Evolutionary conservation across 2,797 vertebrate genomes (phyloP), one percentile per base, ranked within the genome.

Genomic region (Pyrocephalus nanus): DNA sequence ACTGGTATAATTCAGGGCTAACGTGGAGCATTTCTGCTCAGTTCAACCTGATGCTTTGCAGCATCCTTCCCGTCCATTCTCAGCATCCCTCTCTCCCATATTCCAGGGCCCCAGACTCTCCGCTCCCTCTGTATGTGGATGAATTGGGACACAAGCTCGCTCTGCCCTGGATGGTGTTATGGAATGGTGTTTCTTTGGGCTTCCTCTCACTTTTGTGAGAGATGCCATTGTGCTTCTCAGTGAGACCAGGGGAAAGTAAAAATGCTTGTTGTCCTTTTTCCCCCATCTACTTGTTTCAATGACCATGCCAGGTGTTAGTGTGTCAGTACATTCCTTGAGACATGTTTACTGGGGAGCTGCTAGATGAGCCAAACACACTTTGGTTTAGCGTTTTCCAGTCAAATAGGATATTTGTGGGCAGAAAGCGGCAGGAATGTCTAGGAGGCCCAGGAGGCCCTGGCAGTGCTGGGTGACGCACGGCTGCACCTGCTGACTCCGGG

Each of bases 171-270:
- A 11, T 9, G 6, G 22, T 45, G 45, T 6, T 29, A 17, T 19
- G 29, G 42, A 77, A 16, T 0, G 0, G 26, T 0, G 0, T 72
- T 88, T 86, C 27, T 40, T 66, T 16, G 47, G 38, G 16, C 27
- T 77, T 54, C 17, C 55, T 88, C 34, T 72, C 67, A 36, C 25
- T 70, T 77, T 27, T 30, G 47, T 25, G 69, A 55, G 73, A 50
- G 34, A 43, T 26, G 18, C 38, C 34, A 4, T 3, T 23, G 50
- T 25, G 34, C 50, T 77, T 57, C 26, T 53, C 54, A 27, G 26
- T 2, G 15, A 74, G 20, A 58, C 3, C 4, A 3, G 12, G 4
- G 12, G 8, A 42, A 77, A 12, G 19, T 30, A 78, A 30, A 12
- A 45, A 8, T 2, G 25, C 55, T 40, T 40, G 2, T 15, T 43